phyloP scores from a whole-genome alignment of 2,113 vertebrate genomes.

The Corapipo altera region DNA sequence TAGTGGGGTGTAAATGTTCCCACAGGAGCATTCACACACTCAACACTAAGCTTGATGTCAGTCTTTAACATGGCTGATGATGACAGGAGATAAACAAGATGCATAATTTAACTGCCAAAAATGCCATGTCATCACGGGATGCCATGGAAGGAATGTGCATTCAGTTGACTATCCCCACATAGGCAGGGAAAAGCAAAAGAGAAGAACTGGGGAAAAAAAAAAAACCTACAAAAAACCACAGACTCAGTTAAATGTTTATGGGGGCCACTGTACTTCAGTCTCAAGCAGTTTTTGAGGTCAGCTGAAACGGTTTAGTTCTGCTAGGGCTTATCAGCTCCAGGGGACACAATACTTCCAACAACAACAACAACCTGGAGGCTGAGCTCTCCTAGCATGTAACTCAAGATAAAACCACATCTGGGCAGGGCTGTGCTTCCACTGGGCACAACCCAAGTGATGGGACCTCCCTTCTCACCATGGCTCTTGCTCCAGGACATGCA shows the following conservation, averaged over 20 bases:
- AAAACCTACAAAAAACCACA: background rate
- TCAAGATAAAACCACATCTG: background rate
- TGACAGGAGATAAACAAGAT: background rate
- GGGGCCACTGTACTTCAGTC: background rate
- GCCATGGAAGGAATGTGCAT: background rate
- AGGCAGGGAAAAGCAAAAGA: background rate
- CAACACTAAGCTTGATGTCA: background rate
- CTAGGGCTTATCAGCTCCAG: background rate
- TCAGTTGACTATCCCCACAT: background rate
- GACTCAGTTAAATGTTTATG: constrained; percentile 31
- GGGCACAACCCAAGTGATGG: background rate
- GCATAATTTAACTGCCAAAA: background rate
- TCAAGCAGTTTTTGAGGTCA: background rate
- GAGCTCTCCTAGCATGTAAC: background rate
- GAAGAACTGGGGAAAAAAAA: background rate
- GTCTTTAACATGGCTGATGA: background rate
- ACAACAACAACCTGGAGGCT: background rate
- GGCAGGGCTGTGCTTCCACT: background rate
- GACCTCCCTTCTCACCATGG: background rate
- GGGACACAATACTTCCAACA: background rate
- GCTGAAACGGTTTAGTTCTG: background rate
- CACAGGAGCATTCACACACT: background rate
- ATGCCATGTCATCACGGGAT: background rate
- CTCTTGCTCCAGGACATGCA: background rate
- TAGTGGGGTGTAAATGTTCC: background rate